Evolutionary conservation across 2,888 invertebrate species (phyloP).

Genomic region (Microctonus brassicae): DNA sequence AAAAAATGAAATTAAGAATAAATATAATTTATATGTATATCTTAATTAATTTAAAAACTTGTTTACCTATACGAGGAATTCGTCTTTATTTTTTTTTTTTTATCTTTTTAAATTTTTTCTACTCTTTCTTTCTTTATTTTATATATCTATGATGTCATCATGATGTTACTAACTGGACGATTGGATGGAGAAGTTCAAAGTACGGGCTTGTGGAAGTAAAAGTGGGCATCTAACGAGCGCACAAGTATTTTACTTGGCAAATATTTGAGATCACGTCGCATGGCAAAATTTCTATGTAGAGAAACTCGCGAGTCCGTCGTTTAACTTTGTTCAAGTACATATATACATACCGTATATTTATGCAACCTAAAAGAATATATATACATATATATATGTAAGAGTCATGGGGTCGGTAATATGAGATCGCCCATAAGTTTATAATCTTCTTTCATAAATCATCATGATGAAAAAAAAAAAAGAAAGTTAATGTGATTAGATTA

Average conservation of each 20-base stretch:
- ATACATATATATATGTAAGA: not conserved
- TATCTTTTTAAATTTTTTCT: not conserved
- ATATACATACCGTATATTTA: constrained; percentile 3
- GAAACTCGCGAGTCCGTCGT: constrained; percentile 17
- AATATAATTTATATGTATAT: not conserved
- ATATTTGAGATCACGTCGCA: constrained; percentile 44
- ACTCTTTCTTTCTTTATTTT: not conserved
- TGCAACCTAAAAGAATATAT: not conserved
- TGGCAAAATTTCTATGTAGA: constrained; percentile 27
- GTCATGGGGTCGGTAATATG: not conserved
- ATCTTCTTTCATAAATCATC: not conserved
- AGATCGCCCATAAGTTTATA: constrained; percentile 1
- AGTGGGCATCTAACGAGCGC: constrained; percentile 35
- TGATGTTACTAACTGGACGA: not conserved
- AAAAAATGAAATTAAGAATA: not conserved
- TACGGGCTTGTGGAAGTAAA: constrained; percentile 27
- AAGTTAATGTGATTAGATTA: not conserved
- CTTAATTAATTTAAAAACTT: constrained; percentile 4
- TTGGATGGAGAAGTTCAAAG: constrained; percentile 20
- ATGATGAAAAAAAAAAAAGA: not conserved
- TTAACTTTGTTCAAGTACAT: constrained; percentile 17
- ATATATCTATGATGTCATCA: constrained; percentile 27
- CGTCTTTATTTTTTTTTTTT: too few species aligned
- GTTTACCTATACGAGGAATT: not conserved
- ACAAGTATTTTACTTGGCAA: constrained; percentile 36